Base-by-base conservation (phyloP, 2,888 invertebrate species). In the Rhabditoides inermis region DNA sequence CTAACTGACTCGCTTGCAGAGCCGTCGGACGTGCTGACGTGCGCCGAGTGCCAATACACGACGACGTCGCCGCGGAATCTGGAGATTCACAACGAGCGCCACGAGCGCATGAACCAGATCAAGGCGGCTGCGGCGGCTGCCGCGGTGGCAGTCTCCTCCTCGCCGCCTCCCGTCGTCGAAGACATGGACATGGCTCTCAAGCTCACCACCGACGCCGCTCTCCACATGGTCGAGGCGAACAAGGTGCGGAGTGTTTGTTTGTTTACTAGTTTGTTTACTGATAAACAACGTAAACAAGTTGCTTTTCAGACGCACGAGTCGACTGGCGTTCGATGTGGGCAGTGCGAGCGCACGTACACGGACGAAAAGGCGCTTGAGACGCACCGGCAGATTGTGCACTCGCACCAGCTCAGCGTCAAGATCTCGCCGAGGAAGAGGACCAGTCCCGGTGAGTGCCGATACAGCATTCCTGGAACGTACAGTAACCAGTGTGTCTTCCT, bases 151-250 rank as follows among this genome's bases (percentile, higher is more conserved):
- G 15, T 25, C 25, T 26, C 23, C 2, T 49, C 51, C 12, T 28
- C 35, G 23, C 22, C 23, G 18, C 25, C 20, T 20, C 27, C 32
- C 18, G 45, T 39, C 4, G 61, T 59, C 2, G 59, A 63, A 2
- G 68, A 67, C 10, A 63, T 65, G 23, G 68, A 68, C 48, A 68
- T 60, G 12, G 63, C 63, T 10, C 45, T 68, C 56, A 53, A 65
- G 45, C 49, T 67, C 47, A 68, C 69, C 10, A 58, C 63, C 1
- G 61, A 64, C 47, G 68, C 60, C 6, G 69, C 69, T 18, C 51
- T 68, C 22, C 58, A 68, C 25, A 69, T 69, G 68, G 68, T 60
- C 22, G 60, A 51, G 6, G 54, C 55, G 42, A 69, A 69, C 40
- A 50, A 60, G 37, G 40, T 48, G 32, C 44, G 28, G 22, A n/a